A percentile compares a stretch with the other conserved stretches of the same genome.
phyloP scores from a whole-genome alignment of 2,888 invertebrate species.

The Globia sparganii region DNA sequence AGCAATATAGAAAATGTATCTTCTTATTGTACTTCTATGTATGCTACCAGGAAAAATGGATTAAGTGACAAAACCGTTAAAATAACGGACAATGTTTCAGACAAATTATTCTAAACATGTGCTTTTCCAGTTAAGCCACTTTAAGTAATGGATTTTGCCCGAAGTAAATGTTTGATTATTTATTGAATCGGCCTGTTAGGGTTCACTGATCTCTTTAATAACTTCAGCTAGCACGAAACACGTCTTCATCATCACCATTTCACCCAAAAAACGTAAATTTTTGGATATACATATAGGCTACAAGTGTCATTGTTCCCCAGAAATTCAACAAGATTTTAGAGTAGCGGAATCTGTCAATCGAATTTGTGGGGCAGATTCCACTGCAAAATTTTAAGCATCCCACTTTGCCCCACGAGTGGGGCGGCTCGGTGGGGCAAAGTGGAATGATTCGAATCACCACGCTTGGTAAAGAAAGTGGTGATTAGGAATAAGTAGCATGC shows the following conservation, averaged over 20 bases:
- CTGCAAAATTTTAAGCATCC: too few relatives aligned
- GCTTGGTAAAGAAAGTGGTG: neutral
- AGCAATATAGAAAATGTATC: constrained; percentile 31
- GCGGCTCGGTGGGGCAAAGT: too few relatives aligned
- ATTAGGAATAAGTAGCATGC: too few relatives aligned
- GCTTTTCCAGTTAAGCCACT: constrained; percentile 18
- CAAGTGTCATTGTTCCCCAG: too few relatives aligned
- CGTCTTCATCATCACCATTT: too few relatives aligned
- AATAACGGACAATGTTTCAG: constrained; percentile 43
- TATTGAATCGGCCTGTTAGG: neutral
- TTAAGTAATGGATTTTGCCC: constrained; percentile 34
- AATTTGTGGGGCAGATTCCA: too few relatives aligned
- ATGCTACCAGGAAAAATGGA: constrained; percentile 60
- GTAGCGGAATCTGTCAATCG: too few relatives aligned
- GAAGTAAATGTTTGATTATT: constrained; percentile 36
- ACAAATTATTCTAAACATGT: constrained; percentile 48
- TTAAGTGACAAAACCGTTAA: constrained; percentile 51
- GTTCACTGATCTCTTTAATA: constrained; percentile 35
- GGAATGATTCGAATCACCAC: too few relatives aligned
- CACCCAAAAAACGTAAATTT: too few relatives aligned
- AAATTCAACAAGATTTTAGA: too few relatives aligned
- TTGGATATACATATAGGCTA: too few relatives aligned
- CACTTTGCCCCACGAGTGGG: too few relatives aligned
- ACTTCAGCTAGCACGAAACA: neutral
- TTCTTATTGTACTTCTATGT: constrained; percentile 62